These are phyloP conservation scores for Chaenodraco wilsoni DNA, from an alignment of 2,797 vertebrate genomes.

Conservation along the genomic window DNA sequence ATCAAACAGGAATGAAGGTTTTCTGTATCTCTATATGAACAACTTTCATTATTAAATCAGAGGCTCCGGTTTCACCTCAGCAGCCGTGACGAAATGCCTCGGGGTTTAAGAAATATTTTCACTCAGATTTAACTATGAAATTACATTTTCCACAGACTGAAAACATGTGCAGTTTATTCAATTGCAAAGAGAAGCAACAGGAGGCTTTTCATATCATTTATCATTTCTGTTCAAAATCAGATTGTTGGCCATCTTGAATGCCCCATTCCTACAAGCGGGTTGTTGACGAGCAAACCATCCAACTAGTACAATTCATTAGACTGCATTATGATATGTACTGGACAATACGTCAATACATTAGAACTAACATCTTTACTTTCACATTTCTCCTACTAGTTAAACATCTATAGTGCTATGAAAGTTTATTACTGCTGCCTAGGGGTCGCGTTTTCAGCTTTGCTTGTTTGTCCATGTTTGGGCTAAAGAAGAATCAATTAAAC, in stretches of 20 bases:
- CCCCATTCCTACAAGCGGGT: neutral
- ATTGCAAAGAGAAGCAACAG: slow-evolving; percentile 27
- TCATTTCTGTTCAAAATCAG: slow-evolving; percentile 14
- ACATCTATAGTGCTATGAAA: too few relatives aligned
- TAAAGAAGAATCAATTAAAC: too few relatives aligned
- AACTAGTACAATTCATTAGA: slow-evolving; percentile 12
- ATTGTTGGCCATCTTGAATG: slow-evolving; percentile 26
- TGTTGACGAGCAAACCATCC: slow-evolving; percentile 1
- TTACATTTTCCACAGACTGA: slow-evolving; percentile 12
- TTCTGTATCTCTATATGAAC: slow-evolving; percentile 20
- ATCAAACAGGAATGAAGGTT: slow-evolving; percentile 19
- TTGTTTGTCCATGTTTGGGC: too few relatives aligned
- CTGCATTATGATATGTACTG: slow-evolving; percentile 10
- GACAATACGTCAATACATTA: neutral
- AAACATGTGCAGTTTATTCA: slow-evolving; percentile 17
- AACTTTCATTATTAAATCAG: slow-evolving; percentile 2
- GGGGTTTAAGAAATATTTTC: slow-evolving; percentile 11
- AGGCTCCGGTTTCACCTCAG: slow-evolving; percentile 1
- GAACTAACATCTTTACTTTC: slow-evolving; percentile 29
- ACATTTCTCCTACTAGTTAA: neutral
- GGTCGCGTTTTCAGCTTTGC: too few relatives aligned
- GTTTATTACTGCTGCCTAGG: neutral
- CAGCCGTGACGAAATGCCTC: slow-evolving; percentile 2
- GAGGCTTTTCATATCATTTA: slow-evolving; percentile 5
- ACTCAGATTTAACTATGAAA: slow-evolving; percentile 20